Evolutionary conservation across 2,888 invertebrate species (phyloP).

Genomic region (Trilocha varians): DNA sequence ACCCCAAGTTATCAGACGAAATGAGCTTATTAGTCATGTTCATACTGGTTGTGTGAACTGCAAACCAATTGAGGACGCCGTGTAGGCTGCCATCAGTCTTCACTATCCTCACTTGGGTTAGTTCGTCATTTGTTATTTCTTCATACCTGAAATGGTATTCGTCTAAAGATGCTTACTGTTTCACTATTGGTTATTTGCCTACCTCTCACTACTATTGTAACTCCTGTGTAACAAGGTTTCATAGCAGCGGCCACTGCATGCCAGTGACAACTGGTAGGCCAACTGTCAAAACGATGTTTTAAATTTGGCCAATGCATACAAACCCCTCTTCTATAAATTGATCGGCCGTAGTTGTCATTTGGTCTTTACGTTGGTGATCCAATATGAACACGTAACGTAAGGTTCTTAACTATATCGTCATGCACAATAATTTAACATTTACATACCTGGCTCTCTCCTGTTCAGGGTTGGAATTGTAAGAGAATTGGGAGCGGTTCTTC

Average conservation of each 20-base stretch:
- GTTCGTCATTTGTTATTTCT: constrained; percentile 79
- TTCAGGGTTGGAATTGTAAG: constrained; percentile 82
- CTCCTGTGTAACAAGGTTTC: too few relatives aligned
- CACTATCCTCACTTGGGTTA: constrained; percentile 82
- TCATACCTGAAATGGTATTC: constrained; percentile 70
- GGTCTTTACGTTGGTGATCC: too few relatives aligned
- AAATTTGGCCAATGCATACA: too few relatives aligned
- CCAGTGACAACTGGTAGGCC: too few relatives aligned
- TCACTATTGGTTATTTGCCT: too few relatives aligned
- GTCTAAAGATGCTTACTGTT: neutral
- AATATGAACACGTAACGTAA: neutral
- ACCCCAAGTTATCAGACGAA: constrained; percentile 89
- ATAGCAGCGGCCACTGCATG: too few relatives aligned
- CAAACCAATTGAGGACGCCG: constrained; percentile 88
- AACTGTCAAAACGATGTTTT: too few relatives aligned
- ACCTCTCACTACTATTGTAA: too few relatives aligned
- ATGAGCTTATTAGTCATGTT: constrained; percentile 86
- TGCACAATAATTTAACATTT: too few relatives aligned
- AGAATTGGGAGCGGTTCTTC: constrained; percentile 85
- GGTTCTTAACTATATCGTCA: too few relatives aligned
- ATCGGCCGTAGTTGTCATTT: too few relatives aligned
- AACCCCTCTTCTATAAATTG: too few relatives aligned
- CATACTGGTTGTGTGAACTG: constrained; percentile 90
- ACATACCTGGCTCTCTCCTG: constrained; percentile 77
- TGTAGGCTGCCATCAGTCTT: constrained; percentile 65